Conservation (phyloP, 2,888 invertebrate genomes). For the Drosophila emarginata region DNA sequence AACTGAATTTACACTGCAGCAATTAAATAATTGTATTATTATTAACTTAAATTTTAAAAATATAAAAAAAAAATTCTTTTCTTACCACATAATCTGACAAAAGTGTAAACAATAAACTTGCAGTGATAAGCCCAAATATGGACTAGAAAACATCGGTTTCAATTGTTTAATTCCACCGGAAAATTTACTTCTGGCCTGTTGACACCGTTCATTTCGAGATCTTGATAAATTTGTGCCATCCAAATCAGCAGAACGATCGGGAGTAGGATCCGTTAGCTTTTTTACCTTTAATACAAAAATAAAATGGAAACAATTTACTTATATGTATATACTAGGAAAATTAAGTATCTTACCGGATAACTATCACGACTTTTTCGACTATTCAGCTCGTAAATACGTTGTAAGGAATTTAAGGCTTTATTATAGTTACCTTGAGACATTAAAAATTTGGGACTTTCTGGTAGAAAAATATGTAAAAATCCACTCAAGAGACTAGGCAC, state of each 20-base stretch:
- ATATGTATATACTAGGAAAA: not conserved
- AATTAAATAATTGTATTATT: not conserved
- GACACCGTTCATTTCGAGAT: slow-evolving; percentile 20
- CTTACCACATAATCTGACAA: slow-evolving; percentile 63
- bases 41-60: no score
- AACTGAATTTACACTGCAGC: slow-evolving; percentile 87
- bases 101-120: slow-evolving; percentile 55
- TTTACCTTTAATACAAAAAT: slow-evolving; percentile 38
- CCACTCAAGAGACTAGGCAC: slow-evolving; percentile 65
- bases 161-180: slow-evolving; percentile 43
- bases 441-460: slow-evolving; percentile 80
- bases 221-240: not conserved
- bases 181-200: slow-evolving; percentile 32
- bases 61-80: not conserved
- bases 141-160: slow-evolving; percentile 51
- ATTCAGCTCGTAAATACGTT: slow-evolving; percentile 86
- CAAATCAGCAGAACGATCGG: slow-evolving; percentile 31
- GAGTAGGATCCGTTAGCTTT: slow-evolving; percentile 40
- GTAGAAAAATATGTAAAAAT: slow-evolving; percentile 59
- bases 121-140: slow-evolving; percentile 49
- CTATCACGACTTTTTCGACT: slow-evolving; percentile 85
- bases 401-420: slow-evolving; percentile 71
- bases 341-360: slow-evolving; percentile 85
- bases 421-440: slow-evolving; percentile 75
- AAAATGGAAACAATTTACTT: not conserved